Evolutionary conservation across 1,140 invertebrate species (phyloP).

Genomic region (Dolichoris vasculosae): DNA sequence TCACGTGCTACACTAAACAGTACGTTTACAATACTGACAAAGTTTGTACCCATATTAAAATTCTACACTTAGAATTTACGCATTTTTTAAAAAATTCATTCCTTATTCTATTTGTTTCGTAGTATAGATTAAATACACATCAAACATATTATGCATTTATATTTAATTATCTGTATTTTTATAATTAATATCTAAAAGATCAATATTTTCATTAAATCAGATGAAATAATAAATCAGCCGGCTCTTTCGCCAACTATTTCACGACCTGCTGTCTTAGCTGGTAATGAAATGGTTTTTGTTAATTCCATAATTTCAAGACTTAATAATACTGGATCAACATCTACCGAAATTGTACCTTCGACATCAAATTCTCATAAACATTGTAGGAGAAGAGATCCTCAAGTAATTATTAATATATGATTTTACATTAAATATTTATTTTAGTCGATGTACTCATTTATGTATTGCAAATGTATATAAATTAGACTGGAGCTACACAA

Average conservation of each 20-base stretch:
- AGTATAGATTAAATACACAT: slow-evolving; percentile 20
- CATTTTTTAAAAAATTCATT: not conserved
- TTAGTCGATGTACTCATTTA: not conserved
- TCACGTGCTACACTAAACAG: slow-evolving; percentile 62
- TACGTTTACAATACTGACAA: slow-evolving; percentile 57
- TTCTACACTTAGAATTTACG: not conserved
- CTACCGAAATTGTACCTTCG: slow-evolving; percentile 74
- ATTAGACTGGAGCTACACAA: slow-evolving; percentile 57
- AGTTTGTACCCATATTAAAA: slow-evolving; percentile 3
- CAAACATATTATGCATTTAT: not conserved
- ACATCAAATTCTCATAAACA: slow-evolving; percentile 70
- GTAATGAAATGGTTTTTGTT: slow-evolving; percentile 75
- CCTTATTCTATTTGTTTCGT: too few species aligned
- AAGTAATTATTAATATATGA: slow-evolving; percentile 55
- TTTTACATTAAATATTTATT: not conserved
- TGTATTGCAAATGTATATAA: not conserved
- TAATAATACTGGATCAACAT: slow-evolving; percentile 61
- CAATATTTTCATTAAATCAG: not conserved
- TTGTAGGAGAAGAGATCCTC: slow-evolving; percentile 62
- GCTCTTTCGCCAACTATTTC: slow-evolving; percentile 71
- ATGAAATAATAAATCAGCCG: slow-evolving; percentile 57
- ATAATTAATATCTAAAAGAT: not conserved
- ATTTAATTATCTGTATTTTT: not conserved
- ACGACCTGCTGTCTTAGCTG: slow-evolving; percentile 74
- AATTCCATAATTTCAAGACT: slow-evolving; percentile 61